Evolutionary conservation across 2,113 vertebrate genomes (phyloP).

Genomic region (Trichomycterus rosablanca): DNA sequence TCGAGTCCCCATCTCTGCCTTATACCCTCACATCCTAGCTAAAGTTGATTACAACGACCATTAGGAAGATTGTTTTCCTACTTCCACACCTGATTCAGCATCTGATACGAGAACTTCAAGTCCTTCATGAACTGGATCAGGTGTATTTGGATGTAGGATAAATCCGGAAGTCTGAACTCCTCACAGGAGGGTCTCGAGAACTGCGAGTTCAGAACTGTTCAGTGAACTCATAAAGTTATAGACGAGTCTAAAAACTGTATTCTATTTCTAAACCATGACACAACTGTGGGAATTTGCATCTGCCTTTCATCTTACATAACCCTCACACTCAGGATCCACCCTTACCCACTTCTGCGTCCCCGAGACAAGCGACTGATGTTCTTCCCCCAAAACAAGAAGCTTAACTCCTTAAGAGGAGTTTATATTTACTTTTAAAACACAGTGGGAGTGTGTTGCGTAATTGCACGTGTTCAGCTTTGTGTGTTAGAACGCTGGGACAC

Average conservation of each 20-base stretch:
- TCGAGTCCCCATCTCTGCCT: too few relatives aligned
- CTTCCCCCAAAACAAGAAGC: background rate
- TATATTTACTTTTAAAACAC: background rate
- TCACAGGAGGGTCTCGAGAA: too few relatives aligned
- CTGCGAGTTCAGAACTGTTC: too few relatives aligned
- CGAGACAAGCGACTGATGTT: too few relatives aligned
- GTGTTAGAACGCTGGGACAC: background rate
- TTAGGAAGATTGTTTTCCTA: too few relatives aligned
- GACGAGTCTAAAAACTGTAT: background rate
- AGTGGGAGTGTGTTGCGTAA: background rate
- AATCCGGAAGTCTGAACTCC: too few relatives aligned
- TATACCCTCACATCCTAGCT: too few relatives aligned
- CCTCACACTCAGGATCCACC: background rate
- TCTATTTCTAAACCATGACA: constrained; percentile 19
- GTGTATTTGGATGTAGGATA: too few relatives aligned
- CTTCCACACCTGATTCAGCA: too few relatives aligned
- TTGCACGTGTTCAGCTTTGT: background rate
- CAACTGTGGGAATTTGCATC: constrained; percentile 22
- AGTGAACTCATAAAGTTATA: constrained; percentile 11
- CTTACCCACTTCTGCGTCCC: background rate
- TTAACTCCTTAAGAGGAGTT: constrained; percentile 13
- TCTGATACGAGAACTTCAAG: too few relatives aligned
- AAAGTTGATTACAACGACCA: too few relatives aligned
- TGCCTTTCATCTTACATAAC: constrained; percentile 19
- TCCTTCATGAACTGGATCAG: too few relatives aligned